Conservation (phyloP, 2,888 invertebrate species). For the Polylopha cassiicola region DNA sequence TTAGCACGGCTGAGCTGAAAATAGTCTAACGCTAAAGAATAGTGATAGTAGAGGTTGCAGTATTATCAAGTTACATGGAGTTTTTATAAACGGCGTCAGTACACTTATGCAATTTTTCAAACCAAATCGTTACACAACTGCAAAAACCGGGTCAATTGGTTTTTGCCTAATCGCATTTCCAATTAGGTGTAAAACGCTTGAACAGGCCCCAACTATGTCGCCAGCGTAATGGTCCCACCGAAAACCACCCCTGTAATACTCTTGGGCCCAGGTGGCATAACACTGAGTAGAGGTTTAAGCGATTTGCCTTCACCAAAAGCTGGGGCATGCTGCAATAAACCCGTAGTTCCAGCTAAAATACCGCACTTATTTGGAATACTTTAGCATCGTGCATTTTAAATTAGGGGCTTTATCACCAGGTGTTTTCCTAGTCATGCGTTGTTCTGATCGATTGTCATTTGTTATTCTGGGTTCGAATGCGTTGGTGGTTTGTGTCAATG, state of each 20-base stretch:
- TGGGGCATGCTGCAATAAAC: conserved; percentile 47
- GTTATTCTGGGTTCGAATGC: too few relatives aligned
- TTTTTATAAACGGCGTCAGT: too few relatives aligned
- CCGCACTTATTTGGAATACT: conserved; percentile 19
- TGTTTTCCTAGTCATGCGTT: too few relatives aligned
- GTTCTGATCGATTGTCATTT: too few relatives aligned
- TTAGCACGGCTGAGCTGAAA: too few relatives aligned
- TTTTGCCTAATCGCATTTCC: not conserved
- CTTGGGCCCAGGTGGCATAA: conserved; percentile 55
- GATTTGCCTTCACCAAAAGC: conserved; percentile 50
- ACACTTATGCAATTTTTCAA: too few relatives aligned
- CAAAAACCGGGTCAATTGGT: too few relatives aligned
- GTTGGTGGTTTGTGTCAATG: too few relatives aligned
- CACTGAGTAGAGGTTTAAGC: conserved; percentile 56
- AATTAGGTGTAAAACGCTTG: conserved; percentile 15
- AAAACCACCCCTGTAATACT: conserved; percentile 51
- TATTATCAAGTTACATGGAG: too few relatives aligned
- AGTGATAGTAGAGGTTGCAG: too few relatives aligned
- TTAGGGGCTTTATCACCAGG: not conserved
- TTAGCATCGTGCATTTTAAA: conserved; percentile 22
- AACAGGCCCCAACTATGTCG: conserved; percentile 1
- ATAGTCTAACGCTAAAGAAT: too few relatives aligned
- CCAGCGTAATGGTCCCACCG: conserved; percentile 29
- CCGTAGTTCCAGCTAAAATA: conserved; percentile 42
- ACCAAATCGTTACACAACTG: too few relatives aligned